Evolutionary conservation across 2,797 vertebrate species (phyloP).

Genomic region (Loriculus beryllinus): DNA sequence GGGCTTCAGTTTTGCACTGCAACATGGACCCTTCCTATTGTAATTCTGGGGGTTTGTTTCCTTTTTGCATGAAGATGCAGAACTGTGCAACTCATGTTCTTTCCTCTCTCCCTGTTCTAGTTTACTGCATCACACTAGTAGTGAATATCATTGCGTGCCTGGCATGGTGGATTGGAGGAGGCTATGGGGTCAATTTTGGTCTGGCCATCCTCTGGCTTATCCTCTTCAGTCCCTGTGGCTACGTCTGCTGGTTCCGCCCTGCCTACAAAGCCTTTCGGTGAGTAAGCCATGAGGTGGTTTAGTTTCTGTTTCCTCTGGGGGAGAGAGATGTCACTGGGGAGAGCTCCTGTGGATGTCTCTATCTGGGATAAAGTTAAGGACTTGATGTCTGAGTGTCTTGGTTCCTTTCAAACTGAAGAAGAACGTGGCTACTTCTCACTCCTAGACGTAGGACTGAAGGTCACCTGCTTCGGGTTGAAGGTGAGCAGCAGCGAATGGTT

Average conservation of each 20-base stretch:
- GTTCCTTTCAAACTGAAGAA: background rate
- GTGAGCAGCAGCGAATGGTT: background rate
- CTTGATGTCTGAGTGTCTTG: background rate
- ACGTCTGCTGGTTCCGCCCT: constrained; percentile 93
- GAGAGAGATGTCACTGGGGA: background rate
- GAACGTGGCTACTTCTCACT: background rate
- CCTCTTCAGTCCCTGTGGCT: constrained; percentile 91
- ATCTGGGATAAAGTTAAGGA: background rate
- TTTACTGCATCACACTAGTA: constrained; percentile 86
- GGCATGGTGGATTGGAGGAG: constrained; percentile 91
- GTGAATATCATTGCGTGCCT: constrained; percentile 90
- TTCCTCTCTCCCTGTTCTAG: constrained; percentile 66
- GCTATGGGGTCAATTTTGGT: constrained; percentile 83
- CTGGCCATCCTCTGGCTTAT: constrained; percentile 90
- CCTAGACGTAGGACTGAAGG: background rate
- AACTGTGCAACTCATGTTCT: accelerated
- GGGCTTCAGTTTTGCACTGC: background rate
- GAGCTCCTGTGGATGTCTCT: background rate
- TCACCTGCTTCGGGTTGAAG: background rate
- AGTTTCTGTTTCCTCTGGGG: background rate
- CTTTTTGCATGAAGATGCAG: accelerated
- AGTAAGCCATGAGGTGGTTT: background rate
- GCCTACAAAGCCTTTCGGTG: constrained; percentile 96
- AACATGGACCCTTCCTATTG: background rate
- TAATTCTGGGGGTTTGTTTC: accelerated